phyloP scores from a whole-genome alignment of 1,140 invertebrate species.

The Prorops nasuta region DNA sequence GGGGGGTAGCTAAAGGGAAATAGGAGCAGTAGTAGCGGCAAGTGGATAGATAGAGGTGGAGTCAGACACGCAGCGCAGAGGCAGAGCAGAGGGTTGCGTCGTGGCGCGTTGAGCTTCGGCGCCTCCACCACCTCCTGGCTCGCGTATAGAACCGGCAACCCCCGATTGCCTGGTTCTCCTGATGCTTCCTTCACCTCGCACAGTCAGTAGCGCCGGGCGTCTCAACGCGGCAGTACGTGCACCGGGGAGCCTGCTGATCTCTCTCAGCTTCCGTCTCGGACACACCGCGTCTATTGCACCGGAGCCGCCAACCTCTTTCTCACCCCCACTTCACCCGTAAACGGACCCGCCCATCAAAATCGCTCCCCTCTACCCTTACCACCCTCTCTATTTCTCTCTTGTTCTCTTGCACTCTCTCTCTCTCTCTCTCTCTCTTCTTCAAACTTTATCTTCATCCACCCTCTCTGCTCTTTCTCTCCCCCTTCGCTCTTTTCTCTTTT shows the following conservation, averaged over 20 bases:
- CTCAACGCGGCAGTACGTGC: constrained; percentile 38
- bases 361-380: neutral
- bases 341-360: too few relatives aligned
- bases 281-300: too few relatives aligned
- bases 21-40: too few relatives aligned
- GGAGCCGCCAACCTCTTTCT: too few relatives aligned
- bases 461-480: constrained; percentile 1
- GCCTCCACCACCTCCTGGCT: neutral
- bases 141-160: constrained; percentile 14
- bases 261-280: too few relatives aligned
- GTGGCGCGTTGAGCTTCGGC: too few relatives aligned
- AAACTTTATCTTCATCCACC: neutral
- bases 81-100: too few relatives aligned
- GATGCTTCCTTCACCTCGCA: constrained; percentile 22
- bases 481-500: too few relatives aligned
- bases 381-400: neutral
- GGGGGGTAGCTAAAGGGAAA: constrained; percentile 8
- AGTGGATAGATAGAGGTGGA: too few relatives aligned
- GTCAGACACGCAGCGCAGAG: too few relatives aligned
- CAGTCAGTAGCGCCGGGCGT: constrained; percentile 41
- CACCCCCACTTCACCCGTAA: too few relatives aligned
- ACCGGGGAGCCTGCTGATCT: constrained; percentile 12
- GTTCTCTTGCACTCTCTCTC: constrained; percentile 3
- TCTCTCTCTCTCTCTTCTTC: neutral
- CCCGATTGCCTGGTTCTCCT: constrained; percentile 17